phyloP scores from a whole-genome alignment of 2,797 vertebrate genomes.

The Sebastes hubbsi region DNA sequence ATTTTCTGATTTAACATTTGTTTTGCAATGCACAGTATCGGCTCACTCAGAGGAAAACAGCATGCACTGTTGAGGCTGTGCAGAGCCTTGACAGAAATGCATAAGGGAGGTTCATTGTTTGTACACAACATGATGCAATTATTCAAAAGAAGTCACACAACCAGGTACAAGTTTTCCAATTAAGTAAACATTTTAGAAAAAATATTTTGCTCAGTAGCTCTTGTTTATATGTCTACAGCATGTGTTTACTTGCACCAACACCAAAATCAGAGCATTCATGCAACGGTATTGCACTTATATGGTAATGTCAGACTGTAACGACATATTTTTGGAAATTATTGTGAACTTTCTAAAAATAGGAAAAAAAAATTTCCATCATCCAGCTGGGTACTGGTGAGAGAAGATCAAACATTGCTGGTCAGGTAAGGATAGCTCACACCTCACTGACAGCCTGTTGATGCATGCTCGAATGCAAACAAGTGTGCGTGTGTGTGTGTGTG shows the following conservation, averaged over 20 bases:
- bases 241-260: slow-evolving; percentile 29
- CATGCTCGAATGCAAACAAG: slow-evolving; percentile 27
- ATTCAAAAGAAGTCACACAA: slow-evolving; percentile 4
- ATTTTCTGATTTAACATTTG: not conserved
- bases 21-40: not conserved
- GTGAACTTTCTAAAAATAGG: not conserved
- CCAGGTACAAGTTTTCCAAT: slow-evolving; percentile 1
- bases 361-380: not conserved
- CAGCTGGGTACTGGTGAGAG: not conserved
- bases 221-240: not conserved
- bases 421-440: slow-evolving; percentile 8
- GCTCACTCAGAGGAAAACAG: not conserved
- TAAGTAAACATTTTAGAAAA: slow-evolving; percentile 35
- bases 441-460: slow-evolving; percentile 28
- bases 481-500: not conserved
- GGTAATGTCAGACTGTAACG: not conserved
- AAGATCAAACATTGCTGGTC: not conserved
- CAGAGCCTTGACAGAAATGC: not conserved
- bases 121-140: not conserved
- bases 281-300: not conserved
- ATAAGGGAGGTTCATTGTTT: not conserved
- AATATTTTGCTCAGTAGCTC: slow-evolving; percentile 25
- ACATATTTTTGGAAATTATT: not conserved
- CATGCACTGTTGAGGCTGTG: not conserved
- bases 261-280: not conserved